Conservation (phyloP, 37 sponge, comb jelly and placozoan genomes). For the Cladorhizidae sp. region DNA sequence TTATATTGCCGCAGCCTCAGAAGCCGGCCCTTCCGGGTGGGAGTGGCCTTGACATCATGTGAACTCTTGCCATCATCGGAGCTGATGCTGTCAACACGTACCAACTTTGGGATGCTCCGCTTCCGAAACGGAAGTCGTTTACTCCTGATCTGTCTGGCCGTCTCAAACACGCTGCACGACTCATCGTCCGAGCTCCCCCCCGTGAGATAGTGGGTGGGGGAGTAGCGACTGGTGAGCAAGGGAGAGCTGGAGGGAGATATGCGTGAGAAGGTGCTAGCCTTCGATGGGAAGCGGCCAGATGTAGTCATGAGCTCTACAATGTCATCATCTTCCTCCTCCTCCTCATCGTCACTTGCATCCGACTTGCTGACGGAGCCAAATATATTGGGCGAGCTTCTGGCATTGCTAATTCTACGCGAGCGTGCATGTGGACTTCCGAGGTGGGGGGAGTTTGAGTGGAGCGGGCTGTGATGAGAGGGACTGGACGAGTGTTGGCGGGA, state of each 20-base stretch:
- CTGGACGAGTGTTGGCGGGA: conserved; percentile 1
- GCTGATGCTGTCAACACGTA: conserved; percentile 61
- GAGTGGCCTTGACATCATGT: background rate
- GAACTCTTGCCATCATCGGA: conserved; percentile 43
- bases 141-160: conserved; percentile 1
- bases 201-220: conserved; percentile 64
- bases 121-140: conserved; percentile 29
- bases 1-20: conserved; percentile 34
- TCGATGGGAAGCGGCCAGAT: conserved; percentile 54
- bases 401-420: conserved; percentile 34
- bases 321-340: conserved; percentile 72
- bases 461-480: conserved; percentile 6
- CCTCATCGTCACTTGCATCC: conserved; percentile 74
- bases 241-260: conserved; percentile 73
- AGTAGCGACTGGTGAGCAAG: conserved; percentile 51
- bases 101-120: conserved; percentile 15
- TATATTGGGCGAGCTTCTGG: conserved; percentile 41
- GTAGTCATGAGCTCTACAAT: conserved; percentile 75
- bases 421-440: conserved; percentile 15
- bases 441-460: conserved; percentile 12
- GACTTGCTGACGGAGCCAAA: conserved; percentile 43
- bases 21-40: background rate
- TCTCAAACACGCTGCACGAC: conserved; percentile 8
- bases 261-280: conserved; percentile 32
- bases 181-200: conserved; percentile 79